phyloP scores from a whole-genome alignment of 2,797 vertebrate species.

The Sebastes variabilis region DNA sequence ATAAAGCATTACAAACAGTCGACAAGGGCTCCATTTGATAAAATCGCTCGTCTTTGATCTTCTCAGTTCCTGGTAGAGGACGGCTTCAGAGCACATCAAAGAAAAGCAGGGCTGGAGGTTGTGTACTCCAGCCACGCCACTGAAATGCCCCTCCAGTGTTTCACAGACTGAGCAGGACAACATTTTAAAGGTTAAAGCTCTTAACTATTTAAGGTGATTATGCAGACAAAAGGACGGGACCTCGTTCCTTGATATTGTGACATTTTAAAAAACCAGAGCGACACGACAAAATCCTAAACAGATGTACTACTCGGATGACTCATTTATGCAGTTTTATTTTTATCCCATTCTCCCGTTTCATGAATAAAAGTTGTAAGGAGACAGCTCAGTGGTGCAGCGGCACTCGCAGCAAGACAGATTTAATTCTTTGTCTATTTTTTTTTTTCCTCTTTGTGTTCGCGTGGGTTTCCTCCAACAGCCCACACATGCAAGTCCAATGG shows the following conservation, averaged over 20 bases:
- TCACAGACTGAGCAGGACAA: slow-evolving; percentile 3
- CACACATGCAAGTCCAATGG: slow-evolving; percentile 51
- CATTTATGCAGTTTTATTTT: slow-evolving; percentile 72
- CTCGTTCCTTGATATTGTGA: slow-evolving; percentile 28
- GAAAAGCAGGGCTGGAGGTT: slow-evolving; percentile 58
- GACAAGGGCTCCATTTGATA: slow-evolving; percentile 77
- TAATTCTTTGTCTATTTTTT: slow-evolving; percentile 11
- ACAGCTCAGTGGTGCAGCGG: slow-evolving; percentile 36
- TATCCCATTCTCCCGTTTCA: slow-evolving; percentile 50
- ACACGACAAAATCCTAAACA: slow-evolving; percentile 48
- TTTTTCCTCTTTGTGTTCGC: background rate
- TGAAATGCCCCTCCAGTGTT: slow-evolving; percentile 37
- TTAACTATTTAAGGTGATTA: slow-evolving; percentile 60
- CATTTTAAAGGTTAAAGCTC: slow-evolving; percentile 59
- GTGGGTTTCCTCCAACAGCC: slow-evolving; percentile 44
- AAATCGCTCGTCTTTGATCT: slow-evolving; percentile 79
- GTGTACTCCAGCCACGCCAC: slow-evolving; percentile 50
- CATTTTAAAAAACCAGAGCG: slow-evolving; percentile 41
- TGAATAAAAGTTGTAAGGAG: slow-evolving; percentile 67
- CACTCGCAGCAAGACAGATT: slow-evolving; percentile 44
- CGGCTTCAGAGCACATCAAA: slow-evolving; percentile 68
- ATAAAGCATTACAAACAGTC: slow-evolving; percentile 69
- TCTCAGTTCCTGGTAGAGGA: slow-evolving; percentile 68
- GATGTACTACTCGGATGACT: slow-evolving; percentile 57
- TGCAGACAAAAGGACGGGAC: slow-evolving; percentile 39